A percentile compares a stretch with the other conserved stretches of the same genome.
These are phyloP conservation scores for Elaphurus davidianus DNA, from an alignment of 2,113 vertebrate species.

Conservation along the genomic window DNA sequence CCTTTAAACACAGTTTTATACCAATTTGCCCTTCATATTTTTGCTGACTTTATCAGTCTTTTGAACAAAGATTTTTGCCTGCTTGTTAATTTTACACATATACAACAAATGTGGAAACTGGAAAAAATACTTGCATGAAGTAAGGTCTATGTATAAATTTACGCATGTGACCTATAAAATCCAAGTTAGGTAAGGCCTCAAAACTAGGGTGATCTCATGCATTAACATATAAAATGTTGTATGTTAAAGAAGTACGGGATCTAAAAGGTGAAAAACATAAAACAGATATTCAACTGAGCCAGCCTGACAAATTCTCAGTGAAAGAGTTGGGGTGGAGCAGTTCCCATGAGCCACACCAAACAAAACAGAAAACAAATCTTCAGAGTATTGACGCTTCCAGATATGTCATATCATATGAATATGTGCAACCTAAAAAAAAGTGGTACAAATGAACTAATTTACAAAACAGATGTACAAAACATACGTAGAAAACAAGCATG, in stretches of 20 bases:
- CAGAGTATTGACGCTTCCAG: background rate
- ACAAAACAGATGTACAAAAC: background rate
- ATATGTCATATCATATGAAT: background rate
- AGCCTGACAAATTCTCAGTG: background rate
- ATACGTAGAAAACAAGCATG: background rate
- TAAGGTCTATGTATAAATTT: background rate
- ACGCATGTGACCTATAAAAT: background rate
- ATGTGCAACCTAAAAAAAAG: background rate
- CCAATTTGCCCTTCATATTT: background rate
- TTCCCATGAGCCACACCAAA: background rate
- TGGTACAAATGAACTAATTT: background rate
- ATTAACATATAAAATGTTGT: background rate
- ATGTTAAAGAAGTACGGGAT: background rate
- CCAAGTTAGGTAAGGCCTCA: background rate
- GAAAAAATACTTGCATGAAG: background rate
- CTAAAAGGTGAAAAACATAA: background rate
- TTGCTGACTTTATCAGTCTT: background rate
- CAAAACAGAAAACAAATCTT: background rate
- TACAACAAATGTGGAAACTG: background rate
- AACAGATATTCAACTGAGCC: background rate
- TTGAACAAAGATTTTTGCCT: background rate
- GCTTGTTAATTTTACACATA: background rate
- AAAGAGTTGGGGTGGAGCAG: background rate
- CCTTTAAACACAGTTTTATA: background rate
- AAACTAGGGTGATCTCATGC: background rate